Percentiles rank a stretch among this genome's conserved stretches.
Conservation (phyloP, 2,888 invertebrate genomes). For the Hyposoter dolosus region DNA sequence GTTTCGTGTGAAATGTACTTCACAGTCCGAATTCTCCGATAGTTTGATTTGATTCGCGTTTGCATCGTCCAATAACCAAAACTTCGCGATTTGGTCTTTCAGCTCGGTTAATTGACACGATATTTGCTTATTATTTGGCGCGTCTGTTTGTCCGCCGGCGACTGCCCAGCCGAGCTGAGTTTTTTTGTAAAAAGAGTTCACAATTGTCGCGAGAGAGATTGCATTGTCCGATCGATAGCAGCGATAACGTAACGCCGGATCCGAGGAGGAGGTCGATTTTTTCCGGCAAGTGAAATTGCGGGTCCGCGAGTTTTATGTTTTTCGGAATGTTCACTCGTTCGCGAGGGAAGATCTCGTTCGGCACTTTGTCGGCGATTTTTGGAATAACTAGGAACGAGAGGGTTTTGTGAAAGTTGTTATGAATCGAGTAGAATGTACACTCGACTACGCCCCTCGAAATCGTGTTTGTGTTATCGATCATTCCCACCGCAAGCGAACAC, state of each 20-base stretch:
- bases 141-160: slow-evolving; percentile 59
- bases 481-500: slow-evolving; percentile 58
- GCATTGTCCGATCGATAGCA: slow-evolving; percentile 61
- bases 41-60: slow-evolving; percentile 22
- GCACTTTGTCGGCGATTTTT: slow-evolving; percentile 60
- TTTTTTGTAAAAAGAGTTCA: slow-evolving; percentile 60
- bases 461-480: slow-evolving; percentile 49
- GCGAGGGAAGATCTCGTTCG: slow-evolving; percentile 61
- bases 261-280: slow-evolving; percentile 66
- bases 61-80: slow-evolving; percentile 62
- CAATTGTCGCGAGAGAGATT: slow-evolving; percentile 48
- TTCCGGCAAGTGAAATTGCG: slow-evolving; percentile 67
- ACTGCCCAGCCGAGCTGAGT: slow-evolving; percentile 68
- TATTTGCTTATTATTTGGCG: background rate
- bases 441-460: slow-evolving; percentile 44
- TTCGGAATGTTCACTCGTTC: slow-evolving; percentile 60
- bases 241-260: slow-evolving; percentile 62
- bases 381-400: slow-evolving; percentile 57
- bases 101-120: slow-evolving; percentile 50
- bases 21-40: slow-evolving; percentile 46
- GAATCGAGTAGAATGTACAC: slow-evolving; percentile 53
- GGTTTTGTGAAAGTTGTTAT: slow-evolving; percentile 43
- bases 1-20: slow-evolving; percentile 47
- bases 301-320: slow-evolving; percentile 68
- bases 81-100: slow-evolving; percentile 38